Evolutionary conservation across 2,888 invertebrate genomes (phyloP), one percentile per base, ranked within the genome.

Genomic region (Drosophila percnosoma): DNA sequence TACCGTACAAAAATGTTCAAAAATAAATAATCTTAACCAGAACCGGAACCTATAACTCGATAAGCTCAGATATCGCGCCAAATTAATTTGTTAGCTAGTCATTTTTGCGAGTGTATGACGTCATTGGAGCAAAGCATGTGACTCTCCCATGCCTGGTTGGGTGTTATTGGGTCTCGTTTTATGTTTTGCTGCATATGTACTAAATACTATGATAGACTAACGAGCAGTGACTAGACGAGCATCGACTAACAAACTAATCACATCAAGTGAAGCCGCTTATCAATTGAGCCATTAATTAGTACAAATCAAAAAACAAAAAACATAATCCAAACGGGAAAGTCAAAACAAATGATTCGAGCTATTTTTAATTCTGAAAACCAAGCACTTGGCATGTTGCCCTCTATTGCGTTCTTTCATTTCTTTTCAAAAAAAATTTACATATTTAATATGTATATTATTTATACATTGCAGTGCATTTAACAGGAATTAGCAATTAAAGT

Each of bases 311-410:
- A 33, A n/a, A 31, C 51, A 52, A 31, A 60, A 33, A 42, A 45
- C 38, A 53, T 10, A 24, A 51, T 33, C 11, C 7, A 73, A 73
- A 61, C 57, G 48, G 49, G 64, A 65, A 63, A 53, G 70, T 70
- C 75, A 71, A 68, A 66, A 59, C 76, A 82, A 66, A 78, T 58
- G 27, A 70, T 75, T 70, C 52, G 29, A 40, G 60, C 51, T 80
- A 78, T 73, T 73, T 78, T 67, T 59, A 13, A 75, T 64, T 45
- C 36, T 45, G 18, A 58, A 21, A 61, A 48, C 54, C 45, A 33
- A 63, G 42, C 51, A 21, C 45, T 31, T 36, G 27, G 21, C 59
- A 24, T 59, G 27, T 38, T 31, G 21, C 42, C 38, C 8, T 29
- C 59, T 24, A 76, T 75, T 77, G 80, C 80, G 80, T 80, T 60